These are phyloP conservation scores for Scartelaos histophorus DNA, from an alignment of 2,113 vertebrate genomes.

Conservation along the genomic window DNA sequence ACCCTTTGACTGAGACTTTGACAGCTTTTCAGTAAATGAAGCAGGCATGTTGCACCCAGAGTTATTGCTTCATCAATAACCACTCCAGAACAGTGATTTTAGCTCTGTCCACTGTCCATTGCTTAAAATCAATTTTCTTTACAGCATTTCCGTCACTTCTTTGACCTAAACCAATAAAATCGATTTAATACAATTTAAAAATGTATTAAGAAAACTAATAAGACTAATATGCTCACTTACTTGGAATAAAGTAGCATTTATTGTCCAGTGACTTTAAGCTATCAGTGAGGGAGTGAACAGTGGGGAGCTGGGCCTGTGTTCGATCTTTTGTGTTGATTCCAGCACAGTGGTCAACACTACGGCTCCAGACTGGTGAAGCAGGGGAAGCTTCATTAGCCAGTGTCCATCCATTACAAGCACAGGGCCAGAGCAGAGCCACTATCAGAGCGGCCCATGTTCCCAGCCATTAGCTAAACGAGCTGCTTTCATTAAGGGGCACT, in stretches of 20 bases:
- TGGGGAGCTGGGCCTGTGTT: constrained; percentile 32
- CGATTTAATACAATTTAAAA: constrained; percentile 19
- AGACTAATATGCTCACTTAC: not conserved
- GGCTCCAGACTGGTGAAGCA: constrained; percentile 38
- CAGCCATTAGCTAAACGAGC: constrained; percentile 79
- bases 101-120: constrained; percentile 35
- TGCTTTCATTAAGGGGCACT: constrained; percentile 68
- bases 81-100: constrained; percentile 52
- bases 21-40: constrained; percentile 26
- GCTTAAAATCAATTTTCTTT: constrained; percentile 65
- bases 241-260: not conserved
- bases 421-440: constrained; percentile 59
- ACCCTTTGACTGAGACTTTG: not conserved
- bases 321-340: constrained; percentile 60
- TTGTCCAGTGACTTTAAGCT: constrained; percentile 24
- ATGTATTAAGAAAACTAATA: not conserved
- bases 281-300: constrained; percentile 18
- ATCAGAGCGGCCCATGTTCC: constrained; percentile 71
- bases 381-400: constrained; percentile 66
- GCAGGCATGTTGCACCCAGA: constrained; percentile 33
- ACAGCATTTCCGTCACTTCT: constrained; percentile 56
- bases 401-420: constrained; percentile 74
- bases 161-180: constrained; percentile 28
- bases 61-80: constrained; percentile 60
- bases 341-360: constrained; percentile 53